A percentile compares a stretch with the other conserved stretches of the same genome.
These are phyloP conservation scores for Tragelaphus imberbis DNA, from an alignment of 2,113 vertebrate genomes.

Conservation along the genomic window DNA sequence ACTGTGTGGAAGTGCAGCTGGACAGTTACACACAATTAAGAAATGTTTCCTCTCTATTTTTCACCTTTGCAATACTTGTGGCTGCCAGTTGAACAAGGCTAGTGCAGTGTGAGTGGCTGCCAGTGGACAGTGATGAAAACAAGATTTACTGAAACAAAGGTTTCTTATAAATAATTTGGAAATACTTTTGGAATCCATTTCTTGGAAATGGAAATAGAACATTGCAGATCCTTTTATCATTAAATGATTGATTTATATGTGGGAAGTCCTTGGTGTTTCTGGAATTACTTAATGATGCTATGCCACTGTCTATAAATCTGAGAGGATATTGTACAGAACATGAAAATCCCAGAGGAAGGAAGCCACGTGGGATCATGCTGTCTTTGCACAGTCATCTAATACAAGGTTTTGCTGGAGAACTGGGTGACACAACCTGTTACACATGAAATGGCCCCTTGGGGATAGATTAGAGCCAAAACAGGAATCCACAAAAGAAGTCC, in stretches of 20 bases:
- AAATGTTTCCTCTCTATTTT: neutral
- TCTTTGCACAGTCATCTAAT: constrained; percentile 10
- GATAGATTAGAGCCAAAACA: neutral
- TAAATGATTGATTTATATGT: neutral
- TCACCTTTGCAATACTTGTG: neutral
- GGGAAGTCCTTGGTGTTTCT: constrained; percentile 36
- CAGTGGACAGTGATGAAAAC: constrained; percentile 5
- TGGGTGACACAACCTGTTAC: neutral
- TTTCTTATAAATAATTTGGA: constrained; percentile 50
- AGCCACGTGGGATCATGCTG: neutral
- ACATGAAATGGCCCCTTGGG: neutral
- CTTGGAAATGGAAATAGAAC: neutral
- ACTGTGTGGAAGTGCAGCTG: neutral
- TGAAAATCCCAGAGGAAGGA: constrained; percentile 7
- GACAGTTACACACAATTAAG: neutral
- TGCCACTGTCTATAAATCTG: neutral
- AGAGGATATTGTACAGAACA: constrained; percentile 67
- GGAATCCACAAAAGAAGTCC: neutral
- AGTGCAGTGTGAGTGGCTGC: neutral
- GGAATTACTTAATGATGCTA: constrained; percentile 25
- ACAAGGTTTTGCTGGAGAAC: neutral
- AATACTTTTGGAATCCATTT: constrained; percentile 20
- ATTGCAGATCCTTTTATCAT: neutral
- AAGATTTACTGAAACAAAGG: neutral
- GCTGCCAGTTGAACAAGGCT: neutral